Percentiles rank a stretch among this genome's conserved stretches.
phyloP scores from a whole-genome alignment of 2,888 invertebrate genomes.

The Lepas anatifera region DNA sequence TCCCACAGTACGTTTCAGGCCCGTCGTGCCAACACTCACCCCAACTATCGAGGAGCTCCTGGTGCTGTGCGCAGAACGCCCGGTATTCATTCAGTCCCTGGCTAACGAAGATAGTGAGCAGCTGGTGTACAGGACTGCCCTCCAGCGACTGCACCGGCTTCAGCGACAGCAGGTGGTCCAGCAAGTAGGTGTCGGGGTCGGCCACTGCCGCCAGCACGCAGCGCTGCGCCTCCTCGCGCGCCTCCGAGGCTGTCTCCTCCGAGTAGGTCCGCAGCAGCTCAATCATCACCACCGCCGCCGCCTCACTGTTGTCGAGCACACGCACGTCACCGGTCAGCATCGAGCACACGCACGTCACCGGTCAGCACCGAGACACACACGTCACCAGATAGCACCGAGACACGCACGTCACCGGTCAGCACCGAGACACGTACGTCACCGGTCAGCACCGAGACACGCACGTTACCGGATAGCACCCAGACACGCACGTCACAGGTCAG shows the following conservation, averaged over 20 bases:
- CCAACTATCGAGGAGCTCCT: conserved; percentile 64
- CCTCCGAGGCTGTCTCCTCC: conserved; percentile 90
- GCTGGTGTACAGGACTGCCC: conserved; percentile 83
- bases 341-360: too few species aligned
- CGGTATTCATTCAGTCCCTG: conserved; percentile 86
- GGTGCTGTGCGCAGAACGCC: conserved; percentile 81
- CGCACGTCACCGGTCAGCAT: too few species aligned
- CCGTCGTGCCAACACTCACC: conserved; percentile 35
- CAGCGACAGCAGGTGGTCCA: conserved; percentile 83
- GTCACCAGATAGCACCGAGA: too few species aligned
- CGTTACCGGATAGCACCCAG: too few species aligned
- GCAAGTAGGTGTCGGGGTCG: conserved; percentile 85
- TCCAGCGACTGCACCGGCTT: conserved; percentile 92
- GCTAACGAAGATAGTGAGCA: conserved; percentile 86
- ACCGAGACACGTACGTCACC: too few species aligned
- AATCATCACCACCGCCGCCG: conserved; percentile 92
- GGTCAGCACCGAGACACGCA: too few species aligned
- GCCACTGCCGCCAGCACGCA: conserved; percentile 92
- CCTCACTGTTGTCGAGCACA: conserved; percentile 44
- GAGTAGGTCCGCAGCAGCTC: conserved; percentile 93
- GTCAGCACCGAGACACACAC: too few species aligned
- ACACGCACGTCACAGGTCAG: too few species aligned
- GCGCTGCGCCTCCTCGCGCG: conserved; percentile 89
- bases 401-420: too few species aligned
- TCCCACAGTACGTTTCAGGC: too few species aligned